Conservation (phyloP, 2,113 vertebrate genomes). For the Siphamia tubifer region DNA sequence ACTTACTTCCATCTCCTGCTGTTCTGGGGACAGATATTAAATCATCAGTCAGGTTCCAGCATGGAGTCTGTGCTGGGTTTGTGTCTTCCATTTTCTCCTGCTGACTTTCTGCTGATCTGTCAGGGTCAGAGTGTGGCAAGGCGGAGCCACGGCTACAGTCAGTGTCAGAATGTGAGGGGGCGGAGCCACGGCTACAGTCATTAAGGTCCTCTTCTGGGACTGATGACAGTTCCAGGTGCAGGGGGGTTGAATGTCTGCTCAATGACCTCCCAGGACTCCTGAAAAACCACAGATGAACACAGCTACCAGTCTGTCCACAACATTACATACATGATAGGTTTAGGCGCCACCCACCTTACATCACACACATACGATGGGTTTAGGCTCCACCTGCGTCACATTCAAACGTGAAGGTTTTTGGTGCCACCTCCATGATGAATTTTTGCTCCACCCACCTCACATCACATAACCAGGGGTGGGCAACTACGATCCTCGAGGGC, state of each 20-base stretch:
- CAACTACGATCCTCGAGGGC: too few species aligned
- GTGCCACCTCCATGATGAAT: too few species aligned
- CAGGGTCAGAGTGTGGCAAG: conserved; percentile 86
- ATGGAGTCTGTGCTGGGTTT: neutral
- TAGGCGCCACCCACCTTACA: neutral
- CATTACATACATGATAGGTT: neutral
- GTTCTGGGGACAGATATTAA: neutral
- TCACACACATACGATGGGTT: too few species aligned
- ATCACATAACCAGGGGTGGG: too few species aligned
- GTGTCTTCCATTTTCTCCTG: conserved; percentile 57
- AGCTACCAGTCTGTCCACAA: neutral
- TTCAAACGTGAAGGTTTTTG: too few species aligned
- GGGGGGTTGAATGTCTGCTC: conserved; percentile 81
- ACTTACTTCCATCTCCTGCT: conserved; percentile 46
- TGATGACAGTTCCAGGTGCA: conserved; percentile 79
- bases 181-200: conserved; percentile 69
- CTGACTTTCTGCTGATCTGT: conserved; percentile 74
- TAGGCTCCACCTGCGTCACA: too few species aligned
- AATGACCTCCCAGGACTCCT: conserved; percentile 76
- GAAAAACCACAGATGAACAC: conserved; percentile 6
- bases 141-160: conserved; percentile 72
- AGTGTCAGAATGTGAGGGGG: too few species aligned
- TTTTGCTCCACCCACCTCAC: too few species aligned
- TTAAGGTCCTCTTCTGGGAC: conserved; percentile 75
- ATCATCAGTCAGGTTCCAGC: conserved; percentile 1